phyloP scores from a whole-genome alignment of 1,140 invertebrate species.

The Archivesica marissinica region DNA sequence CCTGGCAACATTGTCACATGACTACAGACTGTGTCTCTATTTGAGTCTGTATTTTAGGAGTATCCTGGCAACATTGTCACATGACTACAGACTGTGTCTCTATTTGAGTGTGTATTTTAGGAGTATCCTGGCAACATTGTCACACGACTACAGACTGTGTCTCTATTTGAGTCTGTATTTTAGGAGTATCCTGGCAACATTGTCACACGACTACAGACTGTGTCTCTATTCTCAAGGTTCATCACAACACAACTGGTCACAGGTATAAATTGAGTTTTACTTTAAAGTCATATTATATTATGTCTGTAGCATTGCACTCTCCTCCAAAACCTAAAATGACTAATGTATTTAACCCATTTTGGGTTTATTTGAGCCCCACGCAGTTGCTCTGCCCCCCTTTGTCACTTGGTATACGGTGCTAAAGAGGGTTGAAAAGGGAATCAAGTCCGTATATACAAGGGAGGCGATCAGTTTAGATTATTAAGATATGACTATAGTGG shows the following conservation, averaged over 20 bases:
- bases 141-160: too few relatives aligned
- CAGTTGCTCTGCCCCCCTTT: background rate
- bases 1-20: too few relatives aligned
- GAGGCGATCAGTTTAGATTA: background rate
- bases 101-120: too few relatives aligned
- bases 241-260: background rate
- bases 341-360: background rate
- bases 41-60: too few relatives aligned
- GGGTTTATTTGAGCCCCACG: background rate
- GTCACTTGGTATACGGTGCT: background rate
- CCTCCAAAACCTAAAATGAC: too few relatives aligned
- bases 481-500: too few relatives aligned
- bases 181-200: conserved; percentile 39
- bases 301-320: background rate
- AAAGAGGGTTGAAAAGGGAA: background rate
- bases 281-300: background rate
- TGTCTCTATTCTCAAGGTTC: conserved; percentile 9
- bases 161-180: too few relatives aligned
- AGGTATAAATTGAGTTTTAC: background rate
- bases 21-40: too few relatives aligned
- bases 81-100: too few relatives aligned
- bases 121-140: too few relatives aligned
- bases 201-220: conserved; percentile 21
- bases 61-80: too few relatives aligned
- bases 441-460: background rate